Evolutionary conservation across 2,888 invertebrate genomes (phyloP).

Genomic region (Xylota segnis): DNA sequence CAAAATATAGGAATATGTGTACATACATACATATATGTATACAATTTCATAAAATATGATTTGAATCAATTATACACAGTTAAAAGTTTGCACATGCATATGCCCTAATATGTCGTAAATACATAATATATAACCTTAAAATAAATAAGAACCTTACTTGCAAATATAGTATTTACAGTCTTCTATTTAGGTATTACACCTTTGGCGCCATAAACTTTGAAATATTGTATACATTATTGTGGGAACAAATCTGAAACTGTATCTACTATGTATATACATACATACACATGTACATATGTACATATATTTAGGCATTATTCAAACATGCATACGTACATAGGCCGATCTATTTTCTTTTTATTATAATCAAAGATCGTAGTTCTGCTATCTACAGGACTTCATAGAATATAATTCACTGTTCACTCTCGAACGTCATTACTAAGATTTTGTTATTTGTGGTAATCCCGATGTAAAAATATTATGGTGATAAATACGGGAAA

Average conservation of each 20-base stretch:
- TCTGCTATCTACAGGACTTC: no score
- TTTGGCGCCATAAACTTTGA: background rate
- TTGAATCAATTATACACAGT: background rate
- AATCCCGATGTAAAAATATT: no score
- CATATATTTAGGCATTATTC: no score
- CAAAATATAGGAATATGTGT: conserved; percentile 13
- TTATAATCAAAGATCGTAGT: no score
- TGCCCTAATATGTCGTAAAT: background rate
- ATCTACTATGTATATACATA: no score
- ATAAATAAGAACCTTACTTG: background rate
- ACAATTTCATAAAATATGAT: background rate
- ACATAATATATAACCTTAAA: background rate
- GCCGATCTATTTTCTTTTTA: no score
- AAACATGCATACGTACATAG: no score
- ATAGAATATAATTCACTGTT: no score
- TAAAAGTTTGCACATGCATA: background rate
- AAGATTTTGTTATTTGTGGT: no score
- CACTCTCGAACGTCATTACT: no score
- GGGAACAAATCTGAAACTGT: no score
- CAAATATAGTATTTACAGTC: background rate
- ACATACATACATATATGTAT: background rate
- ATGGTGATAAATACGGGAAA: background rate
- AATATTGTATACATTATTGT: background rate
- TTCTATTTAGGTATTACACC: background rate
- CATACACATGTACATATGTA: no score